These are phyloP conservation scores for Ectropis crepuscularia DNA, from an alignment of 2,888 invertebrate genomes.

Conservation along the genomic window DNA sequence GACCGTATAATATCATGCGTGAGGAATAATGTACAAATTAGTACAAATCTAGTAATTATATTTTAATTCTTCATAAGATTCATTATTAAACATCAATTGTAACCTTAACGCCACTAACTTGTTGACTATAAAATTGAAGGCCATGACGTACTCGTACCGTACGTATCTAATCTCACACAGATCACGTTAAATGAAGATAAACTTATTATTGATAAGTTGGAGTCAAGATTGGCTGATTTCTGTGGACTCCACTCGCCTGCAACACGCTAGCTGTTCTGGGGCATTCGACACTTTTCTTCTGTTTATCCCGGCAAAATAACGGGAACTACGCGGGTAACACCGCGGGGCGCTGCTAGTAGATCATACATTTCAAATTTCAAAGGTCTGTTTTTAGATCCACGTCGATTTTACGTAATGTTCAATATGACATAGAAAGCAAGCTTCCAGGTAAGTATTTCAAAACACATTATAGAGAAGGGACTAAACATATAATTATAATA, in stretches of 20 bases:
- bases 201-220: slow-evolving; percentile 13
- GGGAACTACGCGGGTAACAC: too few relatives aligned
- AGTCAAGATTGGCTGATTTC: slow-evolving; percentile 14
- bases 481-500: too few relatives aligned
- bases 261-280: slow-evolving; percentile 5
- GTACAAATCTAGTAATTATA: slow-evolving; percentile 62
- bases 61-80: slow-evolving; percentile 69
- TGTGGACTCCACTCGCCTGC: slow-evolving; percentile 12
- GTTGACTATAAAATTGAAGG: slow-evolving; percentile 64
- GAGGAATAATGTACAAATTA: slow-evolving; percentile 62
- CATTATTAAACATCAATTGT: slow-evolving; percentile 62
- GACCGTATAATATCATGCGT: slow-evolving; percentile 50
- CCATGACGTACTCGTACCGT: slow-evolving; percentile 54
- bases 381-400: too few relatives aligned
- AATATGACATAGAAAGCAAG: too few relatives aligned
- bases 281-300: slow-evolving; percentile 1
- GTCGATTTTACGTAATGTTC: too few relatives aligned
- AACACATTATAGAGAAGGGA: too few relatives aligned
- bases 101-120: slow-evolving; percentile 68
- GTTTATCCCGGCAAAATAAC: too few relatives aligned
- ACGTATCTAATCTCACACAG: slow-evolving; percentile 44
- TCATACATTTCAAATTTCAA: too few relatives aligned
- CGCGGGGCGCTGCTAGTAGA: too few relatives aligned
- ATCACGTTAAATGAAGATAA: slow-evolving; percentile 29
- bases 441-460: too few relatives aligned